Percentiles rank a stretch among this genome's conserved stretches.
These are phyloP conservation scores for Holotrichia oblita DNA, from an alignment of 1,140 invertebrate species.

Conservation along the genomic window DNA sequence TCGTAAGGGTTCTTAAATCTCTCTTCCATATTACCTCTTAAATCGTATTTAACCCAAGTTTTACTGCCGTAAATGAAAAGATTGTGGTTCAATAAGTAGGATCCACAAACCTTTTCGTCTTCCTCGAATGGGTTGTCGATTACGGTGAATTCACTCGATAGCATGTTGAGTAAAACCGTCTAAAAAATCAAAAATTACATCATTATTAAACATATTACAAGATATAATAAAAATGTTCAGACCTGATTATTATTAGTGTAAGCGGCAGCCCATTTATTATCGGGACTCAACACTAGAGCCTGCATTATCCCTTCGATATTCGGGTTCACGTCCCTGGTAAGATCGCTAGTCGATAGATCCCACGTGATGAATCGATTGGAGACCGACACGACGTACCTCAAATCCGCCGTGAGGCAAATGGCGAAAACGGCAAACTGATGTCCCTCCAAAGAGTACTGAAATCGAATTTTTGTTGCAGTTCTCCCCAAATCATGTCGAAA, in stretches of 20 bases:
- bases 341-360: constrained; percentile 93
- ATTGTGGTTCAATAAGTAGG: constrained; percentile 80
- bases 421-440: constrained; percentile 98
- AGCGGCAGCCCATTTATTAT: constrained; percentile 96
- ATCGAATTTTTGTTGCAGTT: constrained; percentile 45
- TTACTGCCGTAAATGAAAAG: constrained; percentile 71
- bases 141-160: constrained; percentile 89
- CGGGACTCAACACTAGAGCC: constrained; percentile 90
- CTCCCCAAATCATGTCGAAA: background rate
- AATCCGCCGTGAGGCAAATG: constrained; percentile 91
- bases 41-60: constrained; percentile 78
- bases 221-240: too few species aligned
- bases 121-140: constrained; percentile 85
- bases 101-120: constrained; percentile 67
- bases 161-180: constrained; percentile 86
- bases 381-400: constrained; percentile 93
- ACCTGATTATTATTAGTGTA: constrained; percentile 96
- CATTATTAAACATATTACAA: too few species aligned
- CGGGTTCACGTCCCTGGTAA: constrained; percentile 90
- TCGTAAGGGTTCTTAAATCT: constrained; percentile 69
- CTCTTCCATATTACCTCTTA: constrained; percentile 76
- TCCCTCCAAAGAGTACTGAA: constrained; percentile 93
- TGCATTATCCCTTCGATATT: constrained; percentile 96
- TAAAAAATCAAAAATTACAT: constrained; percentile 56
- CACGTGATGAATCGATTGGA: constrained; percentile 98